Conservation (phyloP, 2,113 vertebrate species). For the Aythya baeri region DNA sequence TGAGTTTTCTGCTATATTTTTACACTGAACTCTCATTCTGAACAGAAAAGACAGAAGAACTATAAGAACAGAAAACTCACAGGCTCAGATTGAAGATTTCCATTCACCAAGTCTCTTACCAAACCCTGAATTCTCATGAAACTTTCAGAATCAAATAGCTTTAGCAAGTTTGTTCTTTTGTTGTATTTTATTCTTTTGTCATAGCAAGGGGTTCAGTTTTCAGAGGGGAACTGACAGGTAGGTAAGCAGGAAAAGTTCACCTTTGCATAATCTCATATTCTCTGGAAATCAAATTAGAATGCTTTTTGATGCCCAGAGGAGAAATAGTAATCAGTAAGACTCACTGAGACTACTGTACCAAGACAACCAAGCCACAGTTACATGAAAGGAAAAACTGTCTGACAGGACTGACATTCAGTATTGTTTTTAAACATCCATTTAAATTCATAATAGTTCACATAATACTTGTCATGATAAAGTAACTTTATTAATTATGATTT, state of each 20-base stretch:
- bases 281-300: neutral
- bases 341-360: neutral
- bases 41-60: neutral
- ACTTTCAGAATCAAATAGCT: neutral
- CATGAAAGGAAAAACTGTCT: neutral
- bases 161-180: neutral
- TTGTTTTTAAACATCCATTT: neutral
- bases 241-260: neutral
- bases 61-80: neutral
- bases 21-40: accelerated
- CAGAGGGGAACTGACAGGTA: neutral
- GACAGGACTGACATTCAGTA: neutral
- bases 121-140: neutral
- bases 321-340: neutral
- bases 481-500: neutral
- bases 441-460: neutral
- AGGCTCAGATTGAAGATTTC: neutral
- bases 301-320: neutral
- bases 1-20: neutral
- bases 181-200: neutral
- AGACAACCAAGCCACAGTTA: neutral
- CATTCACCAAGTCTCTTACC: neutral
- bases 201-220: neutral
- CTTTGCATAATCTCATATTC: neutral
- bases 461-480: neutral